Evolutionary conservation across 2,888 invertebrate genomes (phyloP), one percentile per base, ranked within the genome.

Genomic region (Myathropa florea): DNA sequence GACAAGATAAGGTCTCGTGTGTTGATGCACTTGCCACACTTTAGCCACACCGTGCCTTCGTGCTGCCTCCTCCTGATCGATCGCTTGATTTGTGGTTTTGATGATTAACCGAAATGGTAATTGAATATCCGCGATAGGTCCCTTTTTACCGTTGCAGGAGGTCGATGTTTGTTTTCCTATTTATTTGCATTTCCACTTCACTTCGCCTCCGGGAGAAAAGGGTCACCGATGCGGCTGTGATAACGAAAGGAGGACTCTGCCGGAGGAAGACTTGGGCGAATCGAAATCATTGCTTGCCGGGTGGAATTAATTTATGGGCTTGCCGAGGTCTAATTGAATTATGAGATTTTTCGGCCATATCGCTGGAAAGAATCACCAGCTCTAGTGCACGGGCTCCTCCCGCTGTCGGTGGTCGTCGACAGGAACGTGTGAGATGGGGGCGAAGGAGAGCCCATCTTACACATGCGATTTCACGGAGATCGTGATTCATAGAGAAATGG

Each of bases 251-350:
- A 78, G 67, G 55, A 61, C 23, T 26, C 65, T 9, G n/a, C 46
- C 26, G 53, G 12, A 33, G 33, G 33, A 33, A 6, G 59, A 18
- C 36, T 39, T 21, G 26, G 57, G 39, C 36, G 28, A 60, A 12
- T n/a, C 18, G 53, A 53, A 36, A 59, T 63, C 18, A 53, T 53
- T 53, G 55, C 12, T 71, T 71, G 21, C 68, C 60, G 59, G 68
- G 73, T 78, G 83, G 61, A 86, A 83, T 79, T 79, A 86, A 83
- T 83, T 86, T 83, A 86, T 83, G 71, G 79, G 86, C 79, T 86
- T 79, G 83, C 75, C 86, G 33, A 60, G 57, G 57, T 75, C 83
- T 86, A 86, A 83, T 83, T 86, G 86, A 86, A 86, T 86, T 83
- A 86, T 86, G 86, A 83, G 86, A 82, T 79, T 86, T 46, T 83